Evolutionary conservation across 2,113 vertebrate genomes (phyloP).

Genomic region (Heteronetta atricapilla): DNA sequence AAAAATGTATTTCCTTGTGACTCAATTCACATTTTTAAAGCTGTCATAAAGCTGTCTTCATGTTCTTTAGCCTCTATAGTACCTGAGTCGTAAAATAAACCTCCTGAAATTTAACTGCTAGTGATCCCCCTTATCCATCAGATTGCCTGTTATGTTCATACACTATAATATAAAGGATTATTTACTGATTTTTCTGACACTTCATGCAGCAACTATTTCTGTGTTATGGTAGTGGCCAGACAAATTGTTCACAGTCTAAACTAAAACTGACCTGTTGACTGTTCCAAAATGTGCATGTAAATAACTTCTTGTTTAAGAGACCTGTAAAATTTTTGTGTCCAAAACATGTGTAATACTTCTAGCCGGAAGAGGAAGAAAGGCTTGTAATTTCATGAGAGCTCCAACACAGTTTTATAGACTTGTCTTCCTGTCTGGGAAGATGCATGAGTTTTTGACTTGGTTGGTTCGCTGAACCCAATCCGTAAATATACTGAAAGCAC

Average conservation of each 20-base stretch:
- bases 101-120: background rate
- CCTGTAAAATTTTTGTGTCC: background rate
- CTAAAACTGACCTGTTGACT: background rate
- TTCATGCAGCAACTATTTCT: background rate
- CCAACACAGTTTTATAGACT: background rate
- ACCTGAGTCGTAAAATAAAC: background rate
- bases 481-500: background rate
- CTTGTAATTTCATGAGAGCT: background rate
- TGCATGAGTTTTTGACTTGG: background rate
- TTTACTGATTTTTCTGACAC: background rate
- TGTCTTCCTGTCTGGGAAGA: background rate
- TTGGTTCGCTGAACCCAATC: background rate
- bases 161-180: background rate
- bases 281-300: background rate
- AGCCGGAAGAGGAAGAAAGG: background rate
- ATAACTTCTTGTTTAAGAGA: background rate
- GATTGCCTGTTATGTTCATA: background rate
- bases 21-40: constrained; percentile 29
- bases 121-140: background rate
- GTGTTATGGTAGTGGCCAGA: background rate
- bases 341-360: background rate
- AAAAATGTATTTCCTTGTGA: constrained; percentile 50
- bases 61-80: constrained; percentile 41
- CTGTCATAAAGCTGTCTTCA: constrained; percentile 31
- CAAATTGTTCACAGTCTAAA: background rate